Evolutionary conservation across 2,113 vertebrate genomes (phyloP), one percentile per base, ranked within the genome.

Genomic region (Cyprinodon tularosa): DNA sequence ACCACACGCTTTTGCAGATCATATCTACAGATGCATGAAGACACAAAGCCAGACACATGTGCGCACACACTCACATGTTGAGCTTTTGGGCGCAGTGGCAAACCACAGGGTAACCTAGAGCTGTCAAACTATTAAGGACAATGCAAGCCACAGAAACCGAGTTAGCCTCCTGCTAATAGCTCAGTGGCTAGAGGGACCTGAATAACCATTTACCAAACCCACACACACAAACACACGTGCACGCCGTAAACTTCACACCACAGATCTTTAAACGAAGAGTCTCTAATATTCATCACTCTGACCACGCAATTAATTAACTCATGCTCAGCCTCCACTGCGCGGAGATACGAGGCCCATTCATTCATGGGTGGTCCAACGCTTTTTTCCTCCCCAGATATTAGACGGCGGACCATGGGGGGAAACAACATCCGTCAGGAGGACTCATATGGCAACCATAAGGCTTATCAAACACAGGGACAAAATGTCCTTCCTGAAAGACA

Each of bases 371-470:
- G 88, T 89, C 88, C 74, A 29, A 29, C 0, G 8, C 71, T 84
- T 82, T 50, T 60, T 66, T 22, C 66, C 42, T 37, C 60, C 12
- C 5, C 66, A 62, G 73, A 76, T 82, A 76, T 78, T 66, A 78
- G 68, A 77, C 62, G 73, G 73, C 66, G 78, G 68, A 59, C 69
- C 1, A 29, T 60, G 44, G 66, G 47, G 84, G 85, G 74, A 87
- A 81, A 81, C 76, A 71, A 81, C 78, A 87, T 87, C 86, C 72
- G 68, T 74, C 39, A 76, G 62, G 68, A 72, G 44, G 61, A 77
- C 83, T 92, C 91, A 93, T 92, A 90, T 93, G 93, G 91, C 90
- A 70, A 45, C 89, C 92, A 94, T 90, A 91, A 93, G 88, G 82
- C 76, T 84, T 87, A 90, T 92, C 91, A 92, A 90, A 93, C 84